Percentiles rank a stretch among this genome's conserved stretches.
These are phyloP conservation scores for Scaptomyza parva DNA, from an alignment of 2,888 invertebrate species.

Conservation along the genomic window DNA sequence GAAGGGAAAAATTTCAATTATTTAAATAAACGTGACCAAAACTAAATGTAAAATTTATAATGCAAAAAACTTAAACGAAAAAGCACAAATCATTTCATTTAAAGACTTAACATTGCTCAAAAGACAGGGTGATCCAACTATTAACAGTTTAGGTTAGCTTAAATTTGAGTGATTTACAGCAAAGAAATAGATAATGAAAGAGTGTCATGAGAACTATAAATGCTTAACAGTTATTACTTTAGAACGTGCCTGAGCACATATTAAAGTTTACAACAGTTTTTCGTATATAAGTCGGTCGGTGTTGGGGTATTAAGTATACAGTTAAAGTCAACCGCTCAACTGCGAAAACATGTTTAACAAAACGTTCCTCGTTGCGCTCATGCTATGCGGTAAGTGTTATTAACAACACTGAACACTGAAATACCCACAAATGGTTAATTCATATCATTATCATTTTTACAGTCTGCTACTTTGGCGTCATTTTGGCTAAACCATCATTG, in stretches of 20 bases:
- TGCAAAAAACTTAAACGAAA: conserved; percentile 12
- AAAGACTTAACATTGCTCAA: neutral
- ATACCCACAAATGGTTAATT: neutral
- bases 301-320: conserved; percentile 31
- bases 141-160: neutral
- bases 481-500: no score
- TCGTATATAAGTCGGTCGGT: conserved; percentile 45
- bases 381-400: conserved; percentile 61
- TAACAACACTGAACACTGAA: neutral
- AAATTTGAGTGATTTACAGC: no score
- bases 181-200: neutral
- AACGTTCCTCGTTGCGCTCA: conserved; percentile 42
- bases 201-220: neutral
- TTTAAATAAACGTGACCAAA: conserved; percentile 64
- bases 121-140: conserved; percentile 27
- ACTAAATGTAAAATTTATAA: conserved; percentile 30
- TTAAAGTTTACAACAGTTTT: neutral
- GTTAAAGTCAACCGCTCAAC: conserved; percentile 28
- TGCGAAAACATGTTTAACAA: conserved; percentile 68
- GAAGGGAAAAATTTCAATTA: conserved; percentile 47
- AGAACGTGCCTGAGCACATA: conserved; percentile 47
- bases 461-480: conserved; percentile 53
- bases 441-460: neutral
- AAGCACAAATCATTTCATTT: neutral
- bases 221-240: neutral